Conservation (phyloP, 1,140 invertebrate genomes). For the Bacillus rossius region DNA sequence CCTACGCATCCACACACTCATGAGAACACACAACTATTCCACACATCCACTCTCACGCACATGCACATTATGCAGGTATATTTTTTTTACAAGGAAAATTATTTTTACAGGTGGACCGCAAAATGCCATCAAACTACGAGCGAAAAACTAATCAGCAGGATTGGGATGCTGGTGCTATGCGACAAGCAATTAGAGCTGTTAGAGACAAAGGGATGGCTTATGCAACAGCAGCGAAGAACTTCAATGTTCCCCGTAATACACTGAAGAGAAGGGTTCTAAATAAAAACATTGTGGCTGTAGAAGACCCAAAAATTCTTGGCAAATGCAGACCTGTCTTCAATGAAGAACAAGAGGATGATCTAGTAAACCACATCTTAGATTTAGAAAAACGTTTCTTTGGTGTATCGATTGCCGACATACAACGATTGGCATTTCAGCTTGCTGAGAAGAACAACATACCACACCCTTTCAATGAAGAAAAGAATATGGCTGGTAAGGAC, state of each 20-base stretch:
- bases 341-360: constrained; percentile 5
- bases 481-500: constrained; percentile 8
- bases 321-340: constrained; percentile 5
- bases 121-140: background rate
- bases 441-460: constrained; percentile 4
- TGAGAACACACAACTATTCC: no score
- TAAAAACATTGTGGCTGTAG: background rate
- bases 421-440: background rate
- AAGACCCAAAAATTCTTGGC: constrained; percentile 5
- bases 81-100: no score
- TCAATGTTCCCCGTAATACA: constrained; percentile 2
- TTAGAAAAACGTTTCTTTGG: constrained; percentile 8
- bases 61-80: no score
- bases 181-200: background rate
- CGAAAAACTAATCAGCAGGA: background rate
- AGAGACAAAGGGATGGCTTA: background rate
- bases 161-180: constrained; percentile 1
- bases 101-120: no score
- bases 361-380: constrained; percentile 2
- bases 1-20: no score
- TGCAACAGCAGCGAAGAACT: background rate
- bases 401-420: constrained; percentile 4
- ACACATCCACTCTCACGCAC: no score
- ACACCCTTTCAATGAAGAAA: constrained; percentile 1
- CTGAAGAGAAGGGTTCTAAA: constrained; percentile 1